Percentiles rank a stretch among this genome's conserved stretches.
These are phyloP conservation scores for Chaetodon auriga DNA, from an alignment of 2,113 vertebrate genomes.

Conservation along the genomic window DNA sequence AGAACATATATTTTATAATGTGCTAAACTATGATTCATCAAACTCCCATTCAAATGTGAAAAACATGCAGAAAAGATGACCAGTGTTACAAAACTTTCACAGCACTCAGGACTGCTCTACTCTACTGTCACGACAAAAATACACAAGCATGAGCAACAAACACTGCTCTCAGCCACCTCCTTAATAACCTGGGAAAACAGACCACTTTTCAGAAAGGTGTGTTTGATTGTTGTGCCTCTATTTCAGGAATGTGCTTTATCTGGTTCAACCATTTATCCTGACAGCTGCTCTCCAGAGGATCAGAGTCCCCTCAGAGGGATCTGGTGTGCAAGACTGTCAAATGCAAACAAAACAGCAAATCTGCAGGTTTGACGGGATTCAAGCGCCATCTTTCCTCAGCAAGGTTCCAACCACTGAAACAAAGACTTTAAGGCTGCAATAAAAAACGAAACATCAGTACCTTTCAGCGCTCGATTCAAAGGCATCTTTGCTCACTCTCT, in stretches of 20 bases:
- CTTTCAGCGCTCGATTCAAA: not conserved
- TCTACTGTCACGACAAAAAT: not conserved
- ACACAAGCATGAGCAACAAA: not conserved
- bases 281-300: constrained; percentile 43
- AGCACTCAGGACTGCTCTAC: not conserved
- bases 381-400: not conserved
- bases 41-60: too few relatives aligned
- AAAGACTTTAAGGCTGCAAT: not conserved
- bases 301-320: not conserved
- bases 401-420: not conserved
- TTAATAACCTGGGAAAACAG: not conserved
- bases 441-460: not conserved
- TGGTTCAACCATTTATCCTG: constrained; percentile 19
- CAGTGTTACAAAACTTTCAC: not conserved
- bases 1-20: too few relatives aligned
- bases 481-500: not conserved
- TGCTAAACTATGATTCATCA: too few relatives aligned
- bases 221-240: constrained; percentile 36
- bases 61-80: not conserved
- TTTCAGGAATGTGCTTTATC: constrained; percentile 66
- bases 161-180: not conserved
- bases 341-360: not conserved
- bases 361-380: not conserved
- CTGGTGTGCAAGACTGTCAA: not conserved
- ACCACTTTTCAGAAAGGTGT: not conserved